Conservation (phyloP, 2,797 vertebrate genomes). For the Pipistrellus kuhlii region DNA sequence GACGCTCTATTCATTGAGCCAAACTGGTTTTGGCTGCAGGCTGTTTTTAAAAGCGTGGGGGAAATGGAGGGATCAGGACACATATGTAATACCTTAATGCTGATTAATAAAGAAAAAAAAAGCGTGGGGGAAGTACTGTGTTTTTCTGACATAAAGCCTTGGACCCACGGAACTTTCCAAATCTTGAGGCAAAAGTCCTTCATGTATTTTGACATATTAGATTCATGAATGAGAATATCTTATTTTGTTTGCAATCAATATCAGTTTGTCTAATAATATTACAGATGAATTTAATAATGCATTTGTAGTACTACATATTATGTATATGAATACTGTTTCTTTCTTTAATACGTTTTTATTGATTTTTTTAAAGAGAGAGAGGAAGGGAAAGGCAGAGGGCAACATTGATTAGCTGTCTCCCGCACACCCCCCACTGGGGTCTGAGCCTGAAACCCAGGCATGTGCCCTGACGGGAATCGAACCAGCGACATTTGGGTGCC, state of each 20-base stretch:
- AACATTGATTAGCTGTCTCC: too few relatives aligned
- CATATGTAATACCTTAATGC: too few relatives aligned
- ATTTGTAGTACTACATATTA: neutral
- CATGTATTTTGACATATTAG: neutral
- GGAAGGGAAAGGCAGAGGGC: too few relatives aligned
- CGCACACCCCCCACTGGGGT: too few relatives aligned
- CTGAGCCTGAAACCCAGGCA: too few relatives aligned
- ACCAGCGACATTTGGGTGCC: too few relatives aligned
- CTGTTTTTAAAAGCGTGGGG: neutral
- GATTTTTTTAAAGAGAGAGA: too few relatives aligned
- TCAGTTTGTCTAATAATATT: neutral
- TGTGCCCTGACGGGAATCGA: too few relatives aligned
- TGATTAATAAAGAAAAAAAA: neutral
- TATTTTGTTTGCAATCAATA: neutral
- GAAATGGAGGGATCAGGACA: neutral
- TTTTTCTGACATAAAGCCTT: neutral
- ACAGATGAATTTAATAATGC: neutral
- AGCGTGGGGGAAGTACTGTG: neutral
- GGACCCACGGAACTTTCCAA: neutral
- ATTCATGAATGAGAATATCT: neutral
- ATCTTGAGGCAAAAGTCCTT: neutral
- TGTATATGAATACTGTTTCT: neutral
- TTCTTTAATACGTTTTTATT: too few relatives aligned
- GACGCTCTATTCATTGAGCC: too few relatives aligned
- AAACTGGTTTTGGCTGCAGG: too few relatives aligned